Evolutionary conservation across 2,797 vertebrate genomes (phyloP), one percentile per base, ranked within the genome.

Genomic region (Ctenopoma kingsleyae): DNA sequence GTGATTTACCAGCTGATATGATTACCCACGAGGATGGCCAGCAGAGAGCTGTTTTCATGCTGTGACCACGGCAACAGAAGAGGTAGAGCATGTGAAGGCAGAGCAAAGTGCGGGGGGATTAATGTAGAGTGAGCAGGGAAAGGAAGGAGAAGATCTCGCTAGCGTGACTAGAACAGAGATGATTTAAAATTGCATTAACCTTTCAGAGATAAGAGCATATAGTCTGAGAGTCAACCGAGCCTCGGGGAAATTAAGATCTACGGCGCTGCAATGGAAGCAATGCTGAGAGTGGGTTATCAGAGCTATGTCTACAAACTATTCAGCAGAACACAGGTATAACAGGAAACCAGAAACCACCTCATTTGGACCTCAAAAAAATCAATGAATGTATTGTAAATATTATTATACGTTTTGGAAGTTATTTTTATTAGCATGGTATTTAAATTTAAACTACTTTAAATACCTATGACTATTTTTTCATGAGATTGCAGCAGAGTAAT

Each of bases 211-310:
- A 71, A 71, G 50, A 59, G 38, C 44, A 0, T 25, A 30, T 12
- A 69, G 46, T 30, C 11, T 0, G 25, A 53, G 54, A 61, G 51
- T 54, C 56, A 48, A 50, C 32, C 3, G n/a, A 74, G 67, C 30
- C 19, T 22, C 8, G 16, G 32, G 75, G 71, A 85, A 80, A 71
- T 77, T 67, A 72, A 70, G 59, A 70, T 57, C 72, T 40, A 61
- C 74, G 41, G 41, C 69, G 61, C 67, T 54, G 61, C 17, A 4
- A 25, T 48, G 49, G 78, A 63, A 83, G 81, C 76, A 81, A 95
- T 94, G 94, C 88, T 93, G 55, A 92, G 87, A 86, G 80, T 94
- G 83, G 94, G 94, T 22, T 93, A 86, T 67, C 87, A 85, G 62
- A 93, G 90, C 51, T 91, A 91, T 67, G 74, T 92, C 88, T 93